phyloP scores from a whole-genome alignment of 2,888 invertebrate species.

The Mamestra brassicae region DNA sequence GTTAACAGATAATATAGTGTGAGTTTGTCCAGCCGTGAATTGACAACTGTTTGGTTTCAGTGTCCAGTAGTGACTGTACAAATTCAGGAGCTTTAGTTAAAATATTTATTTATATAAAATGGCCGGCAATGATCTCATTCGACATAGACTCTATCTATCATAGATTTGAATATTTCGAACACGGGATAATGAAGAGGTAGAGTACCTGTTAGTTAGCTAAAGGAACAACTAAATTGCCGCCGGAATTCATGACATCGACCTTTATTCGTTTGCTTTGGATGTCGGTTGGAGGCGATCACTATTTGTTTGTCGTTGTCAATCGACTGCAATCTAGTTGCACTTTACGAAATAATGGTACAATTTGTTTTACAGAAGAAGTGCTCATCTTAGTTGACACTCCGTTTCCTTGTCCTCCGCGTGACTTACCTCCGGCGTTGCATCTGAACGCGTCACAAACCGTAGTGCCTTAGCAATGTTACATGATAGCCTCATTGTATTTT shows the following conservation, averaged over 20 bases:
- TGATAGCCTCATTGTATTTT: slow-evolving; percentile 61
- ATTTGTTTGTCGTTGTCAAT: neutral
- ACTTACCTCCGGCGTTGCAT: slow-evolving; percentile 14
- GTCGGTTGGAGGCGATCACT: neutral
- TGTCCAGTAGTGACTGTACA: slow-evolving; percentile 50
- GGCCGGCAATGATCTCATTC: slow-evolving; percentile 82
- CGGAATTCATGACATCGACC: neutral
- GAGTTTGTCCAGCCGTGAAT: neutral
- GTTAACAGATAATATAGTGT: neutral
- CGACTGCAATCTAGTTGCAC: neutral
- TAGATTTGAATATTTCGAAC: slow-evolving; percentile 56
- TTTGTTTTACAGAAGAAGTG: neutral
- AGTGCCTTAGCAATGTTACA: slow-evolving; percentile 43
- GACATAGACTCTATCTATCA: slow-evolving; percentile 57
- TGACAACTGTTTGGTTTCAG: neutral
- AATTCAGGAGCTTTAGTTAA: slow-evolving; percentile 58
- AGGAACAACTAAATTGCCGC: neutral
- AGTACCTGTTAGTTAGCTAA: slow-evolving; percentile 3
- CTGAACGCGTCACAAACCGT: slow-evolving; percentile 19
- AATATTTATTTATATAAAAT: slow-evolving; percentile 71
- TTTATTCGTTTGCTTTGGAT: neutral
- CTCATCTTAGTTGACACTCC: neutral
- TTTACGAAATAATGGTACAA: neutral
- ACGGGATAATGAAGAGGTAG: slow-evolving; percentile 4
- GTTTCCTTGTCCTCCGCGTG: slow-evolving; percentile 9